Conservation (phyloP, 2,113 vertebrate genomes). For the Proteles cristata region DNA sequence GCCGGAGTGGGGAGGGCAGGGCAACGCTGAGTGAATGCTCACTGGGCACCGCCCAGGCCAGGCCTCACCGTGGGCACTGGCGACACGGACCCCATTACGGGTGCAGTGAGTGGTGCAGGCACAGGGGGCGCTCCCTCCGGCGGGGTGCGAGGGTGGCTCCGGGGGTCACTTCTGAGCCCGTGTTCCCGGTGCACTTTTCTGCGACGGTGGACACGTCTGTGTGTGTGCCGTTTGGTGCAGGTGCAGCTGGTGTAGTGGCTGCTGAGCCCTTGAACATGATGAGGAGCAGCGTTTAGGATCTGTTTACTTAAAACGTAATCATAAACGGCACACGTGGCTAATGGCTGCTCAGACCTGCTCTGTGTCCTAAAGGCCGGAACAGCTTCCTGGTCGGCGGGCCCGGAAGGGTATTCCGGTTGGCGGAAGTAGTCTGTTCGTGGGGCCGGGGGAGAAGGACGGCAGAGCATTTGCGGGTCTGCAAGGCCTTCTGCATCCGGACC, state of each 20-base stretch:
- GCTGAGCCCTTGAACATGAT: background rate
- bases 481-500: background rate
- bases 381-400: fast-evolving
- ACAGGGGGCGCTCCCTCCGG: background rate
- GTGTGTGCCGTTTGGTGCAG: background rate
- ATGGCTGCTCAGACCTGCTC: background rate
- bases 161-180: background rate
- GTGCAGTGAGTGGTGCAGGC: too few species aligned
- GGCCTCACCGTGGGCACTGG: fast-evolving
- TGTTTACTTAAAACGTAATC: background rate
- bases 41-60: too few species aligned
- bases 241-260: background rate
- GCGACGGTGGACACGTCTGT: background rate
- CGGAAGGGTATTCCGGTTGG: background rate
- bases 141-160: background rate
- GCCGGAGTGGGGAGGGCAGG: fast-evolving
- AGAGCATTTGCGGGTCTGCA: fast-evolving
- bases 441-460: background rate
- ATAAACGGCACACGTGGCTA: background rate
- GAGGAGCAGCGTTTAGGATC: background rate
- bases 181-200: background rate
- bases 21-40: background rate
- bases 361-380: background rate
- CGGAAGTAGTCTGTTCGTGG: too few species aligned
- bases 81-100: background rate